Base-by-base conservation (phyloP, 2,888 invertebrate species). In the Hyalella azteca region DNA sequence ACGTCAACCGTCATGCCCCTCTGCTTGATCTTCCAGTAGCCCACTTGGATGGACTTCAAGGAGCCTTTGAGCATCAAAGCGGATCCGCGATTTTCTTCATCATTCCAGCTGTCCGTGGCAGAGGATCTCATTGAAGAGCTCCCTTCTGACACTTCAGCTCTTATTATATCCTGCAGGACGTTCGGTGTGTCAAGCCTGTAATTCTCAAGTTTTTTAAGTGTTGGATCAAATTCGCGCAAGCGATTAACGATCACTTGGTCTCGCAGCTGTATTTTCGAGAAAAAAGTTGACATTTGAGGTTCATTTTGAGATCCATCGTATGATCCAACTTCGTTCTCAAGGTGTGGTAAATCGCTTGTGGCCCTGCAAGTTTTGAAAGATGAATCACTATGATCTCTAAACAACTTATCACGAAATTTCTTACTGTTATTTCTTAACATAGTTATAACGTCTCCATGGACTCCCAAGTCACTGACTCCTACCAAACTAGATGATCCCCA, bases 1-100 rank as follows among this genome's bases (percentile, higher is more conserved):
- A 54, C 54, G 54, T 54, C 54, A 26, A 54, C 54, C 29, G 32
- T 40, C 40, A 36, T 73, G 5, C 40, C 73, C 32, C 36, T 29
- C 7, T 32, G 73, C 19, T 73, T 73, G 1, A 73, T 39, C 39
- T 73, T 73, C 73, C 73, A 73, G 73, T 73, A 73, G 3, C 73
- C 73, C n/a, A 73, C 39, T 7, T 32, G 22, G 22, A 73, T 73
- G 39, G 73, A 73, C n/a, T 73, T 29, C 7, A n/a, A n/a, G 4
- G 73, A 73, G 11, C 40, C n/a, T 2, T 7, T 39, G 0, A 39
- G 39, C n/a, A 36, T 11, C 32, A 40, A 11, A 2, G 36, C 32
- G 7, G 40, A 73, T 7, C 36, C 73, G 11, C n/a, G 29, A 26
- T 54, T 29, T 26, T 22, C 26, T 7, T 22, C 26, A 9, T 54